Evolutionary conservation across 2,113 vertebrate species (phyloP).

Genomic region (Neoarius graeffei): DNA sequence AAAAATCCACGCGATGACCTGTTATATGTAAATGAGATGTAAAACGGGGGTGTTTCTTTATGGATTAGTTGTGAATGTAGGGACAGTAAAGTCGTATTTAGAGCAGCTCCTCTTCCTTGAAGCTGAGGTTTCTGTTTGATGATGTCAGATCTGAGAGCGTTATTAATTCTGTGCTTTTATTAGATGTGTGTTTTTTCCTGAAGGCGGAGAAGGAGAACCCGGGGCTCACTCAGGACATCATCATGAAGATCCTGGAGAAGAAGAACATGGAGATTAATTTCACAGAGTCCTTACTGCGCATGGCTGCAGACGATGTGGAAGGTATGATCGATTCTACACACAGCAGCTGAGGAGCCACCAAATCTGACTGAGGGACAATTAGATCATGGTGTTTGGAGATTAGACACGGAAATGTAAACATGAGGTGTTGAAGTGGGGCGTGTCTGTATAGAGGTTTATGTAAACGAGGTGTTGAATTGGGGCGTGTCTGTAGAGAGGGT

Average conservation of each 20-base stretch:
- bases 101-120: neutral
- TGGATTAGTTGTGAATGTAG: neutral
- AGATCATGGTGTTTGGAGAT: neutral
- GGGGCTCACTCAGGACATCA: constrained; percentile 97
- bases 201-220: constrained; percentile 97
- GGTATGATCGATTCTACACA: constrained; percentile 67
- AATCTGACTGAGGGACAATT: neutral
- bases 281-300: constrained; percentile 95
- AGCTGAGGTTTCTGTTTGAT: neutral
- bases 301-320: constrained; percentile 98
- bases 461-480: neutral
- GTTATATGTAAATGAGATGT: too few relatives aligned
- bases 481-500: too few relatives aligned
- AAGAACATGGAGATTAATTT: constrained; percentile 98
- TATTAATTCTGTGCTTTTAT: neutral
- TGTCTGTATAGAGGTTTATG: neutral
- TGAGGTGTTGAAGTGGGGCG: neutral
- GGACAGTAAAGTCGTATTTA: neutral
- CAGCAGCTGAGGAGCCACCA: neutral
- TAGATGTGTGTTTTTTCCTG: neutral
- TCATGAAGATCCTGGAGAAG: constrained; percentile 93
- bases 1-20: too few relatives aligned
- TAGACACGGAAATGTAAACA: too few relatives aligned
- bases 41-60: neutral
- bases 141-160: neutral